These are phyloP conservation scores for Spinibarbus caldwelli DNA, from an alignment of 2,797 vertebrate species.

Conservation along the genomic window DNA sequence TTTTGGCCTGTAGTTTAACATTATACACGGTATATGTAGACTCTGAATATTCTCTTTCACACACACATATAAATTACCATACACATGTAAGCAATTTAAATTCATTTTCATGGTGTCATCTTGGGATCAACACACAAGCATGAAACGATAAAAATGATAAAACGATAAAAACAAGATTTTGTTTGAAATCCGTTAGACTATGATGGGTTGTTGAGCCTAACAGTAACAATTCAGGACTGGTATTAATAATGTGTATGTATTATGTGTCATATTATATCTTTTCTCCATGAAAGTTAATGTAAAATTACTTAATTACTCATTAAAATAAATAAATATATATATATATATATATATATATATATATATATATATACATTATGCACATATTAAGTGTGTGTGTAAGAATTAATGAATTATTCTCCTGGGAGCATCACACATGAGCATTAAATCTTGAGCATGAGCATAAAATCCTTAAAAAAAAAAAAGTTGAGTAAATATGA, in stretches of 20 bases:
- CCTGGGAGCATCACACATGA: background rate
- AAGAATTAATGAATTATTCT: background rate
- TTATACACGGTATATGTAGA: background rate
- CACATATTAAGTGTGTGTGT: background rate
- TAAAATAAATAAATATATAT: background rate
- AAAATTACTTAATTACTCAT: background rate
- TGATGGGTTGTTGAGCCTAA: background rate
- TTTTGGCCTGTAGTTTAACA: background rate
- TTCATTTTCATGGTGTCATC: background rate
- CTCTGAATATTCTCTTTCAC: background rate
- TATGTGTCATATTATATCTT: background rate
- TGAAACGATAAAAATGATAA: background rate
- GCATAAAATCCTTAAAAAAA: too few relatives aligned
- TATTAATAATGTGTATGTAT: background rate
- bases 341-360: too few relatives aligned
- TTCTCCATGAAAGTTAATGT: background rate
- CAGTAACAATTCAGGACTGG: background rate
- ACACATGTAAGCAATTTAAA: background rate
- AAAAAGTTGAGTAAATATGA: too few relatives aligned
- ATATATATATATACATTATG: background rate
- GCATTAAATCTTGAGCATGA: background rate
- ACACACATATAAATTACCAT: background rate
- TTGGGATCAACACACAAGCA: background rate
- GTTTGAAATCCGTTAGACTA: background rate
- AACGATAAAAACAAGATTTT: background rate